Percentiles rank a stretch among this genome's conserved stretches.
Conservation (phyloP, 2,113 vertebrate species). For the Apistogramma diplotaenia region DNA sequence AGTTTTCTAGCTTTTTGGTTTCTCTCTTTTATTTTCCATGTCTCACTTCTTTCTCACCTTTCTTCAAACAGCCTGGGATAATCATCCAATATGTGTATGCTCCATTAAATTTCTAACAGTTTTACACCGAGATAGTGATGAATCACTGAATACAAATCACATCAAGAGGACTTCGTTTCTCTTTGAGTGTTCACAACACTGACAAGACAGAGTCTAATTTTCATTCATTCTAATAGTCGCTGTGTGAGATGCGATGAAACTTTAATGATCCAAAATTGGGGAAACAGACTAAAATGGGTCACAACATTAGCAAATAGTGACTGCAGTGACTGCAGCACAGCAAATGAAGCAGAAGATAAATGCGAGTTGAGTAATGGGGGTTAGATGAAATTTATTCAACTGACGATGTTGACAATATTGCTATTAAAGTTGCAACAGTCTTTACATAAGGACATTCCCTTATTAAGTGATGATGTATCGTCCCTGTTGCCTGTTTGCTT, state of each 20-base stretch:
- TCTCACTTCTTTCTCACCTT: background rate
- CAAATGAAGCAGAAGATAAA: slow-evolving; percentile 11
- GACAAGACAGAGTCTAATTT: slow-evolving; percentile 19
- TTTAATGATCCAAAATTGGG: slow-evolving; percentile 42
- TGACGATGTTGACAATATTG: background rate
- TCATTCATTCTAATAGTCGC: slow-evolving; percentile 21
- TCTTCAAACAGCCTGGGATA: slow-evolving; percentile 32
- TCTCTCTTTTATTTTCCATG: background rate
- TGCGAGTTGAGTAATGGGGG: background rate
- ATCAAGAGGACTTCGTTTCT: slow-evolving; percentile 14
- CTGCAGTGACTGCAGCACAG: background rate
- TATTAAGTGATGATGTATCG: background rate
- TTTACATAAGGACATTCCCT: background rate
- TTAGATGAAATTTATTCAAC: slow-evolving; percentile 4
- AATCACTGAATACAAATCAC: slow-evolving; percentile 31
- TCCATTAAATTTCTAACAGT: slow-evolving; percentile 36
- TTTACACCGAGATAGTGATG: slow-evolving; percentile 10
- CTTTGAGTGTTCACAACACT: background rate
- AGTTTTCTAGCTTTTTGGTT: background rate
- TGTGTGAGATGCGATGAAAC: slow-evolving; percentile 30
- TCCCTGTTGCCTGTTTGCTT: background rate
- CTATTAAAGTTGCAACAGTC: background rate
- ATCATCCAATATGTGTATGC: slow-evolving; percentile 34
- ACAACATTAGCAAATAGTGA: slow-evolving; percentile 7
- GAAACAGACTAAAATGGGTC: slow-evolving; percentile 26